These are phyloP conservation scores for Rotaria sp. DNA, from an alignment of 2,888 invertebrate species.

Conservation along the genomic window DNA sequence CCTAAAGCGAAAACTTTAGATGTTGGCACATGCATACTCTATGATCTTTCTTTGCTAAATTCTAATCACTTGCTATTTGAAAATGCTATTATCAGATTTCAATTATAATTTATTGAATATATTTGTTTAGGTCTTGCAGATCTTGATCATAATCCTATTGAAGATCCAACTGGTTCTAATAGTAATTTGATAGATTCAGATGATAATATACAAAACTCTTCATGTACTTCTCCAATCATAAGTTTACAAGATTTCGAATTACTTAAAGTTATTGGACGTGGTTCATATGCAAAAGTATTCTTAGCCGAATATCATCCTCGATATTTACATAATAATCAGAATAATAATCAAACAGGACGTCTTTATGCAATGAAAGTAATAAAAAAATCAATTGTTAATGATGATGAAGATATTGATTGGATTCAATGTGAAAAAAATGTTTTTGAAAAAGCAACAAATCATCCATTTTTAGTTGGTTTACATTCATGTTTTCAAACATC, in stretches of 20 bases:
- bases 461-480: conserved; percentile 95
- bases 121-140: neutral
- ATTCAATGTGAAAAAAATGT: conserved; percentile 99
- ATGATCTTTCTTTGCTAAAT: too few relatives aligned
- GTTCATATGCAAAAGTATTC: conserved; percentile 96
- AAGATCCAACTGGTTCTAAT: neutral
- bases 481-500: conserved; percentile 96
- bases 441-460: conserved; percentile 98
- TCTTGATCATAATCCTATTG: neutral
- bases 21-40: too few relatives aligned
- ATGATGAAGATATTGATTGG: conserved; percentile 84
- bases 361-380: conserved; percentile 99
- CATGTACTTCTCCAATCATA: neutral
- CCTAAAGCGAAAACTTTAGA: too few relatives aligned
- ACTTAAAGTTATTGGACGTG: conserved; percentile 93
- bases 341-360: conserved; percentile 60
- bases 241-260: conserved; percentile 53
- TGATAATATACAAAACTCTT: neutral
- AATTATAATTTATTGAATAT: neutral
- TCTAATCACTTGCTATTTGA: too few relatives aligned
- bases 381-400: conserved; percentile 94
- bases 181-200: neutral
- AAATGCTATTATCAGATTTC: too few relatives aligned
- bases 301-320: conserved; percentile 75
- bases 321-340: neutral